Base-by-base conservation (phyloP, 2,113 vertebrate genomes). In the Brachyistius frenatus region DNA sequence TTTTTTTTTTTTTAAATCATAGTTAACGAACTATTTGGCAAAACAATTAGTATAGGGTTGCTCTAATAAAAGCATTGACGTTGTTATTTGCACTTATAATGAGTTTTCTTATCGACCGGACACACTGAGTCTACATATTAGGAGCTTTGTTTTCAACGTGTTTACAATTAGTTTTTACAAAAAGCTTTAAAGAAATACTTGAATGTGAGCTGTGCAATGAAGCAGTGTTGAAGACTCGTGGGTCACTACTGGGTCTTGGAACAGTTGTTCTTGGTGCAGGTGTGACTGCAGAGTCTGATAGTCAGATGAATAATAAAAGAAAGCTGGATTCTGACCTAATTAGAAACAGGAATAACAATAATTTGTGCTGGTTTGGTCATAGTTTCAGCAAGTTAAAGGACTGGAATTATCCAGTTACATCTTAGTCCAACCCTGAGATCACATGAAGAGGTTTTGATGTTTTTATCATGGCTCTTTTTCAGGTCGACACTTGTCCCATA, bases 351-450 rank as follows among this genome's bases (percentile, higher is more conserved):
- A 73, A 68, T 71, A 75, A 75, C 41, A 82, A 83, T 65, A 71
- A 83, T 73, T 86, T 77, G 64, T 84, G 32, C 65, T 53, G 66
- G 16, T 86, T 87, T 70, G 86, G 80, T 83, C 71, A 85, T 78
- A 36, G 73, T 67, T 81, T 84, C 44, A 65, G 33, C 37, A 73
- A 74, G 66, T 72, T 65, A 30, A 33, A 30, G 37, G 37, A 75
- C 80, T 74, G 68, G 30, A 44, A 73, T 78, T 32, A 46, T 83
- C 57, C 54, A 56, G 60, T 73, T 84, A 15, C 1, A 69, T 72
- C 37, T 62, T 47, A 37, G 72, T 76, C 72, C 52, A 68, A 58
- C 47, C 35, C 55, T 71, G 30, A 35, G 49, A 66, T 77, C 58
- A 61, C 13, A 77, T 71, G 7, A 76, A 76, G 39, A 68, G 35